Conservation (phyloP, 2,113 vertebrate species). For the Chlamydotis undulata region DNA sequence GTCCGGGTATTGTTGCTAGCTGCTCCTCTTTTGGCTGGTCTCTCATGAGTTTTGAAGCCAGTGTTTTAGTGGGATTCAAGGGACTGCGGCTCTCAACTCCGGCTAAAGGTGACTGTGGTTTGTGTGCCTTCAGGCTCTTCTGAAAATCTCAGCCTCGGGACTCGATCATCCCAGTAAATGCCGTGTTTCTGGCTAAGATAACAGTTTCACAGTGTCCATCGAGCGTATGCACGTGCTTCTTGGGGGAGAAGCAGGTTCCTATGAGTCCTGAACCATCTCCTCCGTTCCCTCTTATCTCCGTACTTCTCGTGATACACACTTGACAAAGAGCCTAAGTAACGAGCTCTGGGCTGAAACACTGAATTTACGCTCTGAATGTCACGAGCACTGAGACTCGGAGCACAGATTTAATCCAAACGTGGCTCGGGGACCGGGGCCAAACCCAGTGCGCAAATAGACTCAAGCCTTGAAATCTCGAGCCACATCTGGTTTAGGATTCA, state of each 20-base stretch:
- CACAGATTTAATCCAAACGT: background rate
- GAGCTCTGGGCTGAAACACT: background rate
- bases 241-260: background rate
- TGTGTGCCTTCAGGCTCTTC: background rate
- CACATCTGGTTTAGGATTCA: background rate
- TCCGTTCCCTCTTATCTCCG: background rate
- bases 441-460: background rate
- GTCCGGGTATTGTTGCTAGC: background rate
- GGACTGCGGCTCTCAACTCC: background rate
- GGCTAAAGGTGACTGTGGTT: background rate
- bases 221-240: background rate
- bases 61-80: background rate
- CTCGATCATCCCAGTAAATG: background rate
- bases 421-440: background rate
- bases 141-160: background rate
- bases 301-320: fast-evolving
- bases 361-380: background rate
- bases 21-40: background rate
- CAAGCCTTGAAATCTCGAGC: background rate
- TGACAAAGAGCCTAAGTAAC: background rate
- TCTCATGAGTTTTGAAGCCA: background rate
- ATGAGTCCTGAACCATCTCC: background rate
- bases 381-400: background rate
- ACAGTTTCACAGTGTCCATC: background rate
- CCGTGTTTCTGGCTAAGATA: background rate